These are phyloP conservation scores for Hipposideros larvatus DNA, from an alignment of 2,797 vertebrate species.

Conservation along the genomic window DNA sequence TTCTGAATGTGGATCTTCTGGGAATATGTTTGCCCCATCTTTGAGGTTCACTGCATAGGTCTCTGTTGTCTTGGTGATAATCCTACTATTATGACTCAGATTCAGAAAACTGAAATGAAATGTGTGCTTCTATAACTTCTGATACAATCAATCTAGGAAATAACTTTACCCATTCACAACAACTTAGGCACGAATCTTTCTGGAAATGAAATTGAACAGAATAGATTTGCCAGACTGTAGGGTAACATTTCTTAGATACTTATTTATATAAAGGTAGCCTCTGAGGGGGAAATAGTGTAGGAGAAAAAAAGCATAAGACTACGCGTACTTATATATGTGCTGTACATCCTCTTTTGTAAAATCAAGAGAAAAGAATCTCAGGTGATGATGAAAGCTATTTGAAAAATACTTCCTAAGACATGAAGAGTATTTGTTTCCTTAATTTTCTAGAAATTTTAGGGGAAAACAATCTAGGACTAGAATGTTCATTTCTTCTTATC, in stretches of 20 bases:
- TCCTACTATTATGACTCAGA: conserved; percentile 32
- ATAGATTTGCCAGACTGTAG: background rate
- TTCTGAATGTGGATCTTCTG: background rate
- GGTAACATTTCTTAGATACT: background rate
- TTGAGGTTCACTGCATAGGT: background rate
- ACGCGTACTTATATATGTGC: background rate
- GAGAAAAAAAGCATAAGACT: background rate
- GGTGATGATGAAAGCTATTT: background rate
- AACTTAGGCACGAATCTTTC: conserved; percentile 29
- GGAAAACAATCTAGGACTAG: background rate
- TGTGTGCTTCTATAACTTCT: conserved; percentile 44
- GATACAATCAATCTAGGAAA: background rate
- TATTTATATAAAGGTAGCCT: background rate
- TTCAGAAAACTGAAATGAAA: conserved; percentile 68
- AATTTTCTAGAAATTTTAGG: background rate
- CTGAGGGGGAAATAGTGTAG: background rate
- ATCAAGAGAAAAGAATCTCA: background rate
- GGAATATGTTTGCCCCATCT: background rate
- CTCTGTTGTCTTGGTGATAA: conserved; percentile 30
- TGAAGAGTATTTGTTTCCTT: background rate
- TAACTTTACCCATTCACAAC: conserved; percentile 18
- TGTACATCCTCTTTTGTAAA: conserved; percentile 11
- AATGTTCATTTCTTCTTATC: background rate
- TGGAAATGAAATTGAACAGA: conserved; percentile 29
- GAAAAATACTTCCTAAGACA: conserved; percentile 30